Base-by-base conservation (phyloP, 53 echinoderm and acorn worm species). In the Mesocentrotus franciscanus region DNA sequence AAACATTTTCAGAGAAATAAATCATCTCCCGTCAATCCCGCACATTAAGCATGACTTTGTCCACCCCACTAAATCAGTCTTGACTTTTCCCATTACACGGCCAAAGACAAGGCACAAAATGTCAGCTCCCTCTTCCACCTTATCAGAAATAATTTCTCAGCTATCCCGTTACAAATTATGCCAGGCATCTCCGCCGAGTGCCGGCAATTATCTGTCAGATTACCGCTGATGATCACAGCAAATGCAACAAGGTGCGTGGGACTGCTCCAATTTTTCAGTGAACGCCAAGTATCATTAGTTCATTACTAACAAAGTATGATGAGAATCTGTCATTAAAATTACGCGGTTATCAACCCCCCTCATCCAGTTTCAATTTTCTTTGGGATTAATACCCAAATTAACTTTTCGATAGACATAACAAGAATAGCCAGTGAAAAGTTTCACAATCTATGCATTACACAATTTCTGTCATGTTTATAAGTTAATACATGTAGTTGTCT, bases 151-250 rank as follows among this genome's bases (percentile, higher is more conserved):
- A 93, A 93, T 93, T 74, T 93, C 93, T 75, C 76, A 60, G 56
- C 74, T 49, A 93, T 93, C 93, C n/a, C 57, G 42, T 93, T 93
- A 75, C 93, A 93, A 93, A 93, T 93, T 93, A 93, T 75, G 93
- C 93, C 76, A 55, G 76, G 93, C 56, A 74, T 93, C 56, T 74
- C 92, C 15, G n/a, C 26, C n/a, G 93, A 93, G 93, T 93, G 93
- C 42, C 76, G 59, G 76, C 93, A 93, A 93, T 93, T 75, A 93
- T 56, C 74, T 12, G 59, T 3, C 24, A 10, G 70, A 92, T 92
- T 92, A 64, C 61, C 62, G 64, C 92, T 92, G 92, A 92, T 92
- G 71, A 68, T 61, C 32, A 20, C 12, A 57, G 92, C 92, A 35
- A 36, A 81, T 20, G 81, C 81, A 81, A 29, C 58, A 90, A 90